Conservation (phyloP, 2,888 invertebrate species). For the Alcis repandata region DNA sequence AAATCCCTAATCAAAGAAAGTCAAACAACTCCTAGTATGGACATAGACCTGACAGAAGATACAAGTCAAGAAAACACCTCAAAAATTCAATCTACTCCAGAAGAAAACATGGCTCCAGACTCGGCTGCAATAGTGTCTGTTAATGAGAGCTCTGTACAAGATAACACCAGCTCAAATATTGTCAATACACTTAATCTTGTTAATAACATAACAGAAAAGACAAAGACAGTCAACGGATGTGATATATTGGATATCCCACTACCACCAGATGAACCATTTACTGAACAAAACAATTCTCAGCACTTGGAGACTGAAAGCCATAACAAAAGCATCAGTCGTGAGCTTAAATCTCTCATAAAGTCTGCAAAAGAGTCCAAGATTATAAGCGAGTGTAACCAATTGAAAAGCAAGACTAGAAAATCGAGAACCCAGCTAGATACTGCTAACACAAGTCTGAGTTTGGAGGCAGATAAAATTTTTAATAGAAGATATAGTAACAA, state of each 20-base stretch:
- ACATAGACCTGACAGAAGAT: neutral
- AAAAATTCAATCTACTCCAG: conserved; percentile 8
- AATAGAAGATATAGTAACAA: conserved; percentile 69
- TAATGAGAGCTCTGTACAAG: conserved; percentile 17
- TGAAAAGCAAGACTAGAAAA: conserved; percentile 82
- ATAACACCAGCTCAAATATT: neutral
- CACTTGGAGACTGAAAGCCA: conserved; percentile 70
- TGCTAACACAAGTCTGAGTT: conserved; percentile 74
- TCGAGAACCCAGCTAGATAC: conserved; percentile 78
- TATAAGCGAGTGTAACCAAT: conserved; percentile 85
- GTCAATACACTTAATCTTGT: conserved; percentile 21
- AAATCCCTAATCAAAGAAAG: conserved; percentile 1
- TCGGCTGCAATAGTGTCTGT: conserved; percentile 20
- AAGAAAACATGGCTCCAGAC: conserved; percentile 18
- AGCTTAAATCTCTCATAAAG: conserved; percentile 88
- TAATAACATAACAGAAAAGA: conserved; percentile 15
- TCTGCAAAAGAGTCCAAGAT: conserved; percentile 90
- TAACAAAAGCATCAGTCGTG: conserved; percentile 82
- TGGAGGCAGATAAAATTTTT: conserved; percentile 69
- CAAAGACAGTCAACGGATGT: neutral
- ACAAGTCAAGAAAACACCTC: conserved; percentile 15
- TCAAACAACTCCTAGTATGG: neutral
- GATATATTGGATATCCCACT: conserved; percentile 1
- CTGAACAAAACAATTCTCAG: conserved; percentile 69
- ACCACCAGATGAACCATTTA: conserved; percentile 27